Base-by-base conservation (phyloP, 2,113 vertebrate genomes). In the Notechis scutatus region DNA sequence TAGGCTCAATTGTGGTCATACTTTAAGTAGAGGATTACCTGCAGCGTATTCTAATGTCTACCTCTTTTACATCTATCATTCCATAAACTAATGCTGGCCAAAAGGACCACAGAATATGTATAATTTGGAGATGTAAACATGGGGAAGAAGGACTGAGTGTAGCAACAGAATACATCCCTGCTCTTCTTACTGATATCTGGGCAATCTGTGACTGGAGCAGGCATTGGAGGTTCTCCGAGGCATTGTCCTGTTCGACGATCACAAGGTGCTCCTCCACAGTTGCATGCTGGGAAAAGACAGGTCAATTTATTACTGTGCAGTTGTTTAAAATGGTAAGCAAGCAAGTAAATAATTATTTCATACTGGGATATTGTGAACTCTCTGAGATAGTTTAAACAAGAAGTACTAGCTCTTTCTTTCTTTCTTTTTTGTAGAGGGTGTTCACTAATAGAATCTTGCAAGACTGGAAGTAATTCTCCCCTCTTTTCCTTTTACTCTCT, bases 201-300 rank as follows among this genome's bases (percentile, higher is more conserved):
- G 95, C 98, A 98, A 95, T 97, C 97, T 92, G 90, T 98, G 95
- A 96, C 97, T 95, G 97, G 95, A 95, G 97, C 96, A 95, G 50
- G 81, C 93, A 97, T 96, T 93, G 96, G 97, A 93, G 96, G 97
- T 95, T 98, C 98, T 90, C 97, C 94, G 0, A 99, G 95, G 95
- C 99, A 99, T 93, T 98, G 98, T 96, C 99, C 99, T 5, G 98
- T 99, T 89, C 98, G 97, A 93, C 97, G 98, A 95, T 99, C 98
- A 96, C 99, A 99, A 85, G 98, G 98, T 47, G 98, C 98, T 0
- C 98, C 98, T 91, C 98, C 97, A 94, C 99, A 99, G 93, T 97
- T 97, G 94, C 99, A 99, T 93, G 97, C 99, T 99, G 95, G 21
- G 90, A n/a, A 64, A 47, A 93, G 74, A 86, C 29, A 45, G 59